Evolutionary conservation across 2,797 vertebrate species (phyloP).

Genomic region (Chiropotes sagulatus): DNA sequence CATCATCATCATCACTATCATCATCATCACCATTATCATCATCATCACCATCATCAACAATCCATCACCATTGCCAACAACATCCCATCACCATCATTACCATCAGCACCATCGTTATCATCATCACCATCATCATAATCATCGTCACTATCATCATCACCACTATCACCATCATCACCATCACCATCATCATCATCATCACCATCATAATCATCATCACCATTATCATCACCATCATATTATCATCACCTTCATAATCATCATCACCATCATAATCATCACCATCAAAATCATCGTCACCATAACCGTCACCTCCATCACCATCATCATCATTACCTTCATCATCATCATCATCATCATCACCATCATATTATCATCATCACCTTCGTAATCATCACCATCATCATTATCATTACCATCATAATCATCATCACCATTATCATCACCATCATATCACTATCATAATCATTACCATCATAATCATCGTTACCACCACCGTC

Average conservation of each 20-base stretch:
- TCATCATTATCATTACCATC: too few relatives aligned
- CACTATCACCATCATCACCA: fast-evolving
- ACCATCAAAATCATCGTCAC: fast-evolving
- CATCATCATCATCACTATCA: fast-evolving
- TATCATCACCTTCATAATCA: fast-evolving
- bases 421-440: fast-evolving
- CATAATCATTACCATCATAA: too few relatives aligned
- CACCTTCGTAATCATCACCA: fast-evolving
- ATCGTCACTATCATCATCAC: too few relatives aligned
- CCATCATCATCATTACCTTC: too few relatives aligned
- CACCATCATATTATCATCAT: fast-evolving
- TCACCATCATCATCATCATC: fast-evolving
- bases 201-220: fast-evolving
- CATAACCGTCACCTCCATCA: fast-evolving
- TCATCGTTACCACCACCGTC: too few relatives aligned
- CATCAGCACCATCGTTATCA: too few relatives aligned
- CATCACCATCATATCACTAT: fast-evolving
- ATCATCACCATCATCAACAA: background rate
- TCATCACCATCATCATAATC: background rate
- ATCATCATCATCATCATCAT: fast-evolving
- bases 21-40: fast-evolving
- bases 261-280: fast-evolving
- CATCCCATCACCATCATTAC: too few relatives aligned
- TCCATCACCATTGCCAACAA: too few relatives aligned
- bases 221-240: too few relatives aligned